Percentiles rank a stretch among this genome's conserved stretches.
Evolutionary conservation across 2,797 vertebrate species (phyloP).

Genomic region (Dipus sagitta): DNA sequence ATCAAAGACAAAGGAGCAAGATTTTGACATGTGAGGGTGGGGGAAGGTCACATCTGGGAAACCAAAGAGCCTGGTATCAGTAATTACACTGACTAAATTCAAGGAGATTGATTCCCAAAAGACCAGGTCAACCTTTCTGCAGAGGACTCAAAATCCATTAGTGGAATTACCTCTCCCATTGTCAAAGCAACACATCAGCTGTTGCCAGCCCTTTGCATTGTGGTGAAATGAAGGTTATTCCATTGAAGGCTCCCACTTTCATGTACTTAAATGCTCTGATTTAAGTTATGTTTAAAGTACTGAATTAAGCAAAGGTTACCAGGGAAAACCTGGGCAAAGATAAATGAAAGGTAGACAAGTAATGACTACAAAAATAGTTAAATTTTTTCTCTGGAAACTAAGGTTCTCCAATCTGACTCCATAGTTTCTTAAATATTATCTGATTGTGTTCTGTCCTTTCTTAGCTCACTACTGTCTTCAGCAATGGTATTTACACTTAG

Average conservation of each 20-base stretch:
- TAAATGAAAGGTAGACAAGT: constrained; percentile 35
- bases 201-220: constrained; percentile 46
- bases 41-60: constrained; percentile 60
- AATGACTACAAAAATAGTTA: neutral
- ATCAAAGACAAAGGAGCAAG: constrained; percentile 46
- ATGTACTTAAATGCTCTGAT: constrained; percentile 45
- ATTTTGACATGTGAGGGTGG: constrained; percentile 9
- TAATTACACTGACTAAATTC: constrained; percentile 55
- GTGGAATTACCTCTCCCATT: constrained; percentile 63
- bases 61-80: constrained; percentile 24
- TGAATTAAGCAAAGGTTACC: constrained; percentile 60
- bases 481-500: neutral
- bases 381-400: constrained; percentile 12
- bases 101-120: constrained; percentile 66
- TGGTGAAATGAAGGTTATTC: constrained; percentile 65
- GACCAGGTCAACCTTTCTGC: constrained; percentile 55
- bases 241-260: neutral
- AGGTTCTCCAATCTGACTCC: neutral
- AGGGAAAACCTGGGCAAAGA: constrained; percentile 4
- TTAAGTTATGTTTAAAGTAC: constrained; percentile 56
- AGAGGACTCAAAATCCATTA: constrained; percentile 71
- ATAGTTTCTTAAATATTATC: constrained; percentile 33
- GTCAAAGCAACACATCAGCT: constrained; percentile 66
- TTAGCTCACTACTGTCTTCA: neutral
- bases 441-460: neutral